Base-by-base conservation (phyloP, 2,113 vertebrate genomes). In the Lonchura striata region DNA sequence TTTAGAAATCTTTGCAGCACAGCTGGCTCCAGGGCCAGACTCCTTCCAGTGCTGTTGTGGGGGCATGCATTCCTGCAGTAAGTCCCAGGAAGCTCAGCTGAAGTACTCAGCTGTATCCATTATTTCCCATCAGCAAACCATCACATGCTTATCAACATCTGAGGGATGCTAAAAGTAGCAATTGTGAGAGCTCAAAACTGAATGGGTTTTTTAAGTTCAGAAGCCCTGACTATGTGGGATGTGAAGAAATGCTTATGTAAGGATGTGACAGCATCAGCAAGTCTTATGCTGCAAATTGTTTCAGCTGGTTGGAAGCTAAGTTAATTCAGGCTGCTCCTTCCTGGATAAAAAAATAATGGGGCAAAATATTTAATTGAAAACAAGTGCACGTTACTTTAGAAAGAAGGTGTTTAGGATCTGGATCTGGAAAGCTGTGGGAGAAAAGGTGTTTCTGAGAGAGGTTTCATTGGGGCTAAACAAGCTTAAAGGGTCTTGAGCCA, bases 161-260 rank as follows among this genome's bases (percentile, higher is more conserved):
- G 87, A 90, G 72, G 50, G 27, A 65, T 91, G 87, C 94, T 95
- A 82, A 89, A 95, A 95, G 78, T 39, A 63, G 89, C 21, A 4
- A 49, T 91, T 92, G 81, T 72, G 91, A 93, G 41, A 92, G 74
- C 74, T 61, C 46, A 79, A 68, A 70, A 56, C 52, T 81, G 90
- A 92, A 70, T 5, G 1, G 47, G 56, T 19, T 77, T 88, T 94
- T 95, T 86, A 78, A 94, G 85, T 90, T 90, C 85, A 92, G 90
- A 65, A 88, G 68, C 79, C 56, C 53, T 92, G 93, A 85, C 79
- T 88, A 47, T 88, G 93, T 93, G 88, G 92, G 94, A 95, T 93
- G 90, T 96, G 93, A 94, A 92, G 88, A 95, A 94, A 83, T 74
- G 68, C 86, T 96, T 96, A 93, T 96, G 82, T 94, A 96, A 97